These are phyloP conservation scores for Dicrostonyx torquatus DNA, from an alignment of 2,797 vertebrate genomes.

Conservation along the genomic window DNA sequence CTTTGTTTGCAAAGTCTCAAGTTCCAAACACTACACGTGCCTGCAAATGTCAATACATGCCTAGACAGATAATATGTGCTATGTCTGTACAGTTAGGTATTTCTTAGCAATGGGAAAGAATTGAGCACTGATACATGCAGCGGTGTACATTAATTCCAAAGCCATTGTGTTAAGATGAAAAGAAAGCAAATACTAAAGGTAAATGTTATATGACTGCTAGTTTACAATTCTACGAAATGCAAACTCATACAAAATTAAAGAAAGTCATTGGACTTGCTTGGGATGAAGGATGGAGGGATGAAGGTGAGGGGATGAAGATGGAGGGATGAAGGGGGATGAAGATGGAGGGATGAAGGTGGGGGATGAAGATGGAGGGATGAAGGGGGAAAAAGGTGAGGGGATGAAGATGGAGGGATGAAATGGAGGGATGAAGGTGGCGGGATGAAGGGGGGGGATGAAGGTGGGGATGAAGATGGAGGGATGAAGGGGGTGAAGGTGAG, in stretches of 20 bases:
- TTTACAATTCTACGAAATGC: conserved; percentile 1
- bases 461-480: too few species aligned
- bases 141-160: neutral
- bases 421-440: too few species aligned
- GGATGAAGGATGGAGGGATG: neutral
- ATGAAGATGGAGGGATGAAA: too few species aligned
- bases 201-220: neutral
- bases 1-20: neutral
- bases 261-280: neutral
- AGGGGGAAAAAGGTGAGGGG: too few species aligned
- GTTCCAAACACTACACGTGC: neutral
- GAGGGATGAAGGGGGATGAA: too few species aligned
- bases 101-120: conserved; percentile 3
- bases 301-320: neutral
- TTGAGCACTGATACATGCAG: neutral
- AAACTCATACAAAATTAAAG: neutral
- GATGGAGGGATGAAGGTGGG: too few species aligned
- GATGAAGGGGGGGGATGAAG: too few species aligned
- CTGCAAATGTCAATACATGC: neutral
- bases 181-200: neutral
- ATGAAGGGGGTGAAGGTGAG: too few species aligned
- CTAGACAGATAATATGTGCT: neutral
- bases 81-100: neutral
- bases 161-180: neutral
- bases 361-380: too few species aligned